Evolutionary conservation across 92 coral and sea anemone genomes (phyloP).

Genomic region (Phenganax subtilis): DNA sequence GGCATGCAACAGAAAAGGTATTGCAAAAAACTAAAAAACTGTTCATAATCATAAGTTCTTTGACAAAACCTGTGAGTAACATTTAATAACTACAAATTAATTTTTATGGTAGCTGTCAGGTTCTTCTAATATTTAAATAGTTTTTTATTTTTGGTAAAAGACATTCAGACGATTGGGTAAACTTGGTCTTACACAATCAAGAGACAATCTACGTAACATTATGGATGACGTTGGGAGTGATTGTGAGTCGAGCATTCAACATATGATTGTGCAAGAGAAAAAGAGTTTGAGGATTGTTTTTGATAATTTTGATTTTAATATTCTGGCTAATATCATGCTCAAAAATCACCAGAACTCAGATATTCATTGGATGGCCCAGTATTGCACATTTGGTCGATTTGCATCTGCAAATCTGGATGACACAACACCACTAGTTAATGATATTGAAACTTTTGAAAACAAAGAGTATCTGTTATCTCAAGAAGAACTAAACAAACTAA

Average conservation of each 20-base stretch:
- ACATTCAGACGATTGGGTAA: constrained; percentile 17
- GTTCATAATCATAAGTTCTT: neutral
- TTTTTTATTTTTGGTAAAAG: neutral
- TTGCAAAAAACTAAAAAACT: neutral
- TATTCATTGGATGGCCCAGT: constrained; percentile 52
- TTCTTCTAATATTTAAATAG: neutral
- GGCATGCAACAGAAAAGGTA: constrained; percentile 54
- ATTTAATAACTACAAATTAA: too few species aligned
- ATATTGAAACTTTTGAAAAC: constrained; percentile 27
- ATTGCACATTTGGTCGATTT: constrained; percentile 51
- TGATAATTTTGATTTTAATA: constrained; percentile 17
- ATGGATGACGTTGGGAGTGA: constrained; percentile 23
- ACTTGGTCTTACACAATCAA: constrained; percentile 10
- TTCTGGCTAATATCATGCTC: constrained; percentile 43
- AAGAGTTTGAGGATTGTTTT: constrained; percentile 41
- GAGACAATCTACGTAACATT: constrained; percentile 16
- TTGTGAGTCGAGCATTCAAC: constrained; percentile 11
- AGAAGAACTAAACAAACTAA: too few species aligned
- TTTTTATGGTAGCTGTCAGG: too few species aligned
- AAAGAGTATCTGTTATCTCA: neutral
- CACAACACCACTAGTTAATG: constrained; percentile 44
- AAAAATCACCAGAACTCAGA: constrained; percentile 46
- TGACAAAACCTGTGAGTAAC: too few species aligned
- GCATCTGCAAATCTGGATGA: constrained; percentile 49
- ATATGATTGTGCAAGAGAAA: neutral